Conservation (phyloP, 2,888 invertebrate species). For the Ganaspis brasiliensis region DNA sequence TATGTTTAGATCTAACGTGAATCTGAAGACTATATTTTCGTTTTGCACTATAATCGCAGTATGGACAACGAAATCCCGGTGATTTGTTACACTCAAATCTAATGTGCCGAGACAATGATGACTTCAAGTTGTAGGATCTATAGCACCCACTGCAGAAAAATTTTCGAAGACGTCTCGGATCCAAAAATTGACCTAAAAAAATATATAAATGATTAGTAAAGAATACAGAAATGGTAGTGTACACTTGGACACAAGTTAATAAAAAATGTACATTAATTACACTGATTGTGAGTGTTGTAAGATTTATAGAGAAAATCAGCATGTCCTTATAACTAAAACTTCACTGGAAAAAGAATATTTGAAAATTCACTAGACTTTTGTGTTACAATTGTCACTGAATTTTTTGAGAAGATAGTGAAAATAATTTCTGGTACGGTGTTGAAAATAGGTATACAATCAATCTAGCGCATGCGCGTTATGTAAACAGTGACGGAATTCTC, state of each 20-base stretch:
- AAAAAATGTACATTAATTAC: too few relatives aligned
- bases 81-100: conserved; percentile 78
- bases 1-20: conserved; percentile 71
- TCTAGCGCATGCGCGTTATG: too few relatives aligned
- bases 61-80: conserved; percentile 77
- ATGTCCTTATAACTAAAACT: too few relatives aligned
- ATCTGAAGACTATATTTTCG: conserved; percentile 77
- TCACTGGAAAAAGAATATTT: too few relatives aligned
- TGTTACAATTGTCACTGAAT: too few relatives aligned
- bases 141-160: conserved; percentile 75
- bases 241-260: background rate
- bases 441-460: too few relatives aligned
- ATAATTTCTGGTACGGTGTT: too few relatives aligned
- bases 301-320: too few relatives aligned
- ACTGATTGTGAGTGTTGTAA: too few relatives aligned
- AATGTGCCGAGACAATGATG: conserved; percentile 77
- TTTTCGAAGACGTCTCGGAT: conserved; percentile 20
- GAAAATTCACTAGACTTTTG: too few relatives aligned
- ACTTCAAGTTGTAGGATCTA: conserved; percentile 79
- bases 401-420: too few relatives aligned
- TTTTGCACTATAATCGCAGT: conserved; percentile 76
- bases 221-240: background rate
- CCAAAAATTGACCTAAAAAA: conserved; percentile 61
- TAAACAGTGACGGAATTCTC: too few relatives aligned
- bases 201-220: conserved; percentile 10